Evolutionary conservation across 2,888 invertebrate species (phyloP).

Genomic region (Nesidiocoris tenuis): DNA sequence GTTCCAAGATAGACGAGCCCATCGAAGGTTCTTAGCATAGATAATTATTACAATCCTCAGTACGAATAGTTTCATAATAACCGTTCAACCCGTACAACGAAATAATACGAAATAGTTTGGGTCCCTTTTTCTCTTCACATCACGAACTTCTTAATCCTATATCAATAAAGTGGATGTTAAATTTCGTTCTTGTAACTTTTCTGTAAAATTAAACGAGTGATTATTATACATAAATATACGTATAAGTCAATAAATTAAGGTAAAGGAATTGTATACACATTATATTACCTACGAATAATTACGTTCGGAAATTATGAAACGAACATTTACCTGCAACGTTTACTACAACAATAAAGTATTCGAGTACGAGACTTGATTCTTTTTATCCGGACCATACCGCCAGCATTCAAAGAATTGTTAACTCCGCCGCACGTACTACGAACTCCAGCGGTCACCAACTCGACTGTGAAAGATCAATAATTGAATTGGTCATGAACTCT

Average conservation of each 20-base stretch:
- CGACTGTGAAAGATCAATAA: too few relatives aligned
- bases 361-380: slow-evolving; percentile 2
- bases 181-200: slow-evolving; percentile 27
- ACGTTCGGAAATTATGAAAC: slow-evolving; percentile 17
- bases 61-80: background rate
- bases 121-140: background rate
- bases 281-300: slow-evolving; percentile 19
- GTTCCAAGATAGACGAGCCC: too few relatives aligned
- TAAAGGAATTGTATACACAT: slow-evolving; percentile 31
- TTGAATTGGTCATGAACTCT: too few relatives aligned
- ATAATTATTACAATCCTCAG: background rate
- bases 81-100: background rate
- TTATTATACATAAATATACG: slow-evolving; percentile 14
- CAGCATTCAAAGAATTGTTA: too few relatives aligned
- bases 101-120: background rate
- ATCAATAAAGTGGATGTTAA: slow-evolving; percentile 17
- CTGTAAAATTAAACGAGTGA: slow-evolving; percentile 17
- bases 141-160: background rate
- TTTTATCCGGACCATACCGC: background rate
- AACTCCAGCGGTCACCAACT: too few relatives aligned
- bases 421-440: too few relatives aligned
- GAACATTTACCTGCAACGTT: slow-evolving; percentile 29
- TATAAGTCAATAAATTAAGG: slow-evolving; percentile 22
- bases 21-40: background rate
- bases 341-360: slow-evolving; percentile 34